phyloP scores from a whole-genome alignment of 2,888 invertebrate genomes.

The Pammene aurita region DNA sequence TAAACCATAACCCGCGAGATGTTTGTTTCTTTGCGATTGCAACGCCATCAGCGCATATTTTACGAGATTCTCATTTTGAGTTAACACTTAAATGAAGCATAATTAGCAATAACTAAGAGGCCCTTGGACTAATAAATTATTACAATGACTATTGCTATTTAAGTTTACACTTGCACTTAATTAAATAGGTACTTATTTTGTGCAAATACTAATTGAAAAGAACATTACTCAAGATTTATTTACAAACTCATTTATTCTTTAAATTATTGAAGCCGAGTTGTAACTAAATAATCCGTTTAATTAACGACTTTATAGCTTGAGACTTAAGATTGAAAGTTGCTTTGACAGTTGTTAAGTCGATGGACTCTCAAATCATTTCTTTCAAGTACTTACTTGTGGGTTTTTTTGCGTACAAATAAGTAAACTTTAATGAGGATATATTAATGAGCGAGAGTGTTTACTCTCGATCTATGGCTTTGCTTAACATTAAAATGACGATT shows the following conservation, averaged over 20 bases:
- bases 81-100: not conserved
- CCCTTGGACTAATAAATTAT: not conserved
- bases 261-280: not conserved
- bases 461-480: too few relatives aligned
- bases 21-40: too few relatives aligned
- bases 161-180: not conserved
- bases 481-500: too few relatives aligned
- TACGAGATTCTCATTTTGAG: too few relatives aligned
- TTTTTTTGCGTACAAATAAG: not conserved
- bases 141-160: not conserved
- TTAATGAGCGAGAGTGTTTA: too few relatives aligned
- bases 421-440: too few relatives aligned
- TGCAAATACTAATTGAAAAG: constrained; percentile 8
- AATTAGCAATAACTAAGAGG: not conserved
- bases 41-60: too few relatives aligned
- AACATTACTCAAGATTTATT: not conserved
- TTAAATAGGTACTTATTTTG: constrained; percentile 2
- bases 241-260: not conserved
- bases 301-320: not conserved
- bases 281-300: not conserved
- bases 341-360: not conserved
- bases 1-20: too few relatives aligned
- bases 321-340: not conserved
- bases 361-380: not conserved
- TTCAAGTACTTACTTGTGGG: not conserved